Evolutionary conservation across 2,888 invertebrate species (phyloP), one percentile per base, ranked within the genome.

Genomic region (Patella depressa): DNA sequence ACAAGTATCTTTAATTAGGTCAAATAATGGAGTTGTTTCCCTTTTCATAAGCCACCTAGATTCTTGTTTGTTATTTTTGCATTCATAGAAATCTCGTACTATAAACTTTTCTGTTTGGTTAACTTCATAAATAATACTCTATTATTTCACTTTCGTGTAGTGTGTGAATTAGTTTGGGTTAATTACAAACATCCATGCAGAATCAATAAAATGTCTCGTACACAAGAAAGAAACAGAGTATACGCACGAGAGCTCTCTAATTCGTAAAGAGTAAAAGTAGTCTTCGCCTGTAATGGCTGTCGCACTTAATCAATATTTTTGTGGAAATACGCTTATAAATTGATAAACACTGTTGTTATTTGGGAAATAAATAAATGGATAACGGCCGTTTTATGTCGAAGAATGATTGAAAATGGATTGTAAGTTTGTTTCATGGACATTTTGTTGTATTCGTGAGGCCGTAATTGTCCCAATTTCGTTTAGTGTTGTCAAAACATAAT

Each of bases 181-280:
- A 45, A 45, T 45, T 45, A 45, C 45, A 45, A 45, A 45, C 45
- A 45, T 45, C 45, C 45, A 45, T 45, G 34, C 45, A 7, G 45
- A 45, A 45, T 45, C 45, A 9, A 9, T 9, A 45, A 45, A 45
- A 7, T 45, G 7, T 9, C 7, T 9, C 45, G 45, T 45, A 45
- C 45, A 45, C 45, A 45, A 45, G 7, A 45, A 45, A 29, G 75
- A 75, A 75, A 75, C 75, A 71, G 75, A 75, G 70, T 75, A 75
- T 75, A 70, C 53, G 71, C 53, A 53, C 24, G 55, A 70, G 69
- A 70, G 57, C 75, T 75, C 75, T 75, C 71, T 75, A 71, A 71
- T 70, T 69, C 71, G 69, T 70, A 55, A 75, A 71, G 75, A 70
- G 55, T 70, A 71, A 75, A 70, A 12, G n/a, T 57, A 19, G 55